Evolutionary conservation across 1,140 invertebrate species (phyloP), one percentile per base, ranked within the genome.

Genomic region (Sminthurides bifidus): DNA sequence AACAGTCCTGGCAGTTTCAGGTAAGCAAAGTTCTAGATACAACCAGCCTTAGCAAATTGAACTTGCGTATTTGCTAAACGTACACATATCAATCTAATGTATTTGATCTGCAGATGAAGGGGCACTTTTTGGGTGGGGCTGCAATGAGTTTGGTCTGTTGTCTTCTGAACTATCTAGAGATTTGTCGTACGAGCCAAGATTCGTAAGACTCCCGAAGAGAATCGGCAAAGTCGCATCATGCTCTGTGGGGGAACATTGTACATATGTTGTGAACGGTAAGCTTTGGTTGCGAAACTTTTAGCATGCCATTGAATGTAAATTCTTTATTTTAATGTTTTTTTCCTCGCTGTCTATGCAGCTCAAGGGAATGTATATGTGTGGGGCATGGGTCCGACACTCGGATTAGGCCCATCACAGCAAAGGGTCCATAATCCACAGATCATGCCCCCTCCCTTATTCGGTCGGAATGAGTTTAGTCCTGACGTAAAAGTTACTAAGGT

Each of bases 41-140:
- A 3, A 23, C 23, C 29, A 17, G 23, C 33, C 17, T 38, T 19
- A 49, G 1, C 14, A 44, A 49, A 33, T 17, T 26, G 26, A 14
- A 38, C 29, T 27, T 23, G 21, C 31, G 49, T 37, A 44, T 51
- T 29, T 59, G 14, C 17, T 24, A 37, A 6, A 26, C 15, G 8
- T 5, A 10, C 26, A 24, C 14, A 41, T 14, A 49, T 40, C 38
- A 40, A 10, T 19, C 29, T 43, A 15, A 10, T 38, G 26, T 10
- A 6, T 29, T 46, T 72, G 75, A 49, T 69, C 29, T 51, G 19
- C 26, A 87, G 90, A 92, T 64, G 81, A 83, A 68, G 92, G 92
- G 19, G 86, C 94, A 66, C 75, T 95, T 1, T 97, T 95, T 76
- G 92, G 92, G 0, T 98, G 93, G 92, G 93, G 94, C 21, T 97